Base-by-base conservation (phyloP, 2,797 vertebrate genomes). In the Enteromius fasciolatus region DNA sequence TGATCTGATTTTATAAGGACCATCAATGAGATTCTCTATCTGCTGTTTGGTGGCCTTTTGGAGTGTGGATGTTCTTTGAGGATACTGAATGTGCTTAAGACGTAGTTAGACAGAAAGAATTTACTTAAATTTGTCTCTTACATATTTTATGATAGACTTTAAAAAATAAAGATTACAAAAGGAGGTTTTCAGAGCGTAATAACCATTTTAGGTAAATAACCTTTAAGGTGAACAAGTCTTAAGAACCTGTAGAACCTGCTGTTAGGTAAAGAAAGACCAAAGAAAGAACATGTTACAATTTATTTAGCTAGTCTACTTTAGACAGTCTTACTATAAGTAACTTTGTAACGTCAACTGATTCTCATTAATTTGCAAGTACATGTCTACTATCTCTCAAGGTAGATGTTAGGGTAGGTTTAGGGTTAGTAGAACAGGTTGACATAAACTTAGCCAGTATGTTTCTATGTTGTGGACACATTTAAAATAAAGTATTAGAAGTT, bases 1-100 rank as follows among this genome's bases (percentile, higher is more conserved):
- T 76, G 69, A 88, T 86, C 83, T 10, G 6, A 20, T 48, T 48
- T 84, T 77, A 46, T 33, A 72, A 76, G 46, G 72, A 33, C 83
- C 67, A 76, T 69, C 70, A 50, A 50, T 44, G 10, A 52, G 70
- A 25, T 73, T 84, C 66, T 78, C 20, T 17, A 25, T 77, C 54
- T 31, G 48, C 36, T 80, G n/a, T 57, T 69, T 59, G 54, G 77
- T 59, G 41, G 52, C 74, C 41, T 69, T 44, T 69, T 68, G 39
- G 64, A 67, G 18, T 44, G 48, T 68, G 52, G 52, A 69, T 12
- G 10, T 33, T 48, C 8, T 61, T 67, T 46, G 25, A 61, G 31
- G 66, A 70, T 61, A 25, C 64, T 20, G 8, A 61, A 68, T 59
- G 64, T 46, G 39, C 81, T 48, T n/a, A 44, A 68, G 18, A 14